These are phyloP conservation scores for Hephaestus fuliginosus DNA, from an alignment of 2,797 vertebrate species.

Conservation along the genomic window DNA sequence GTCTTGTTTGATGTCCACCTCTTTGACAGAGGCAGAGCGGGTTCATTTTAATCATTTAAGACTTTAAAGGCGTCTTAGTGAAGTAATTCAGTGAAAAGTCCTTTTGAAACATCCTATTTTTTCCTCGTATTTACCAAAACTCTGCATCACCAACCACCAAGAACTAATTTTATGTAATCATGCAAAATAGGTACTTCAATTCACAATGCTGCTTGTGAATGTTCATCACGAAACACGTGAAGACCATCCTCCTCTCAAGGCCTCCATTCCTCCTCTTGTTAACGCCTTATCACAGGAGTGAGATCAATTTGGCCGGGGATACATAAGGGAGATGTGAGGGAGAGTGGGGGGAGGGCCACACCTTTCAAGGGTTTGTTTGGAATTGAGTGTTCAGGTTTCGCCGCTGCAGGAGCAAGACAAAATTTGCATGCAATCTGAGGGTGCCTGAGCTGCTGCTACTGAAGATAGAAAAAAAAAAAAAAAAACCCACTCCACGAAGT, in stretches of 20 bases:
- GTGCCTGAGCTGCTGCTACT: constrained; percentile 2
- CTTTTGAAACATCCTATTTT: constrained; percentile 3
- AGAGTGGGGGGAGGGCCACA: background rate
- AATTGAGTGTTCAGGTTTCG: constrained; percentile 1
- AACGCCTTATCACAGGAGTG: constrained; percentile 42
- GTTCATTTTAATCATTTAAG: background rate
- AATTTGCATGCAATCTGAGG: constrained; percentile 55
- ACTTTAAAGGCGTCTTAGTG: constrained; percentile 13
- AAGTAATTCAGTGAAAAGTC: constrained; percentile 45
- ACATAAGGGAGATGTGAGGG: background rate
- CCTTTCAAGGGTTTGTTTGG: constrained; percentile 19
- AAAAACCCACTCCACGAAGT: background rate
- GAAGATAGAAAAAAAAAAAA: constrained; percentile 23
- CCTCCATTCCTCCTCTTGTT: constrained; percentile 20
- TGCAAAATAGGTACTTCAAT: constrained; percentile 38
- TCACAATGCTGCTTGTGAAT: constrained; percentile 48
- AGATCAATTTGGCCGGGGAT: constrained; percentile 48
- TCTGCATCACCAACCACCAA: constrained; percentile 43
- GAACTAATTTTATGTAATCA: constrained; percentile 64
- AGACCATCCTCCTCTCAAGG: constrained; percentile 34
- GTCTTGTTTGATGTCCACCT: background rate
- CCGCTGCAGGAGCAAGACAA: background rate
- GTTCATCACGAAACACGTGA: constrained; percentile 46
- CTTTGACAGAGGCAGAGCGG: background rate
- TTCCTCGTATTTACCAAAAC: constrained; percentile 37